phyloP scores from a whole-genome alignment of 2,797 vertebrate genomes.

The Thamnophis elegans region DNA sequence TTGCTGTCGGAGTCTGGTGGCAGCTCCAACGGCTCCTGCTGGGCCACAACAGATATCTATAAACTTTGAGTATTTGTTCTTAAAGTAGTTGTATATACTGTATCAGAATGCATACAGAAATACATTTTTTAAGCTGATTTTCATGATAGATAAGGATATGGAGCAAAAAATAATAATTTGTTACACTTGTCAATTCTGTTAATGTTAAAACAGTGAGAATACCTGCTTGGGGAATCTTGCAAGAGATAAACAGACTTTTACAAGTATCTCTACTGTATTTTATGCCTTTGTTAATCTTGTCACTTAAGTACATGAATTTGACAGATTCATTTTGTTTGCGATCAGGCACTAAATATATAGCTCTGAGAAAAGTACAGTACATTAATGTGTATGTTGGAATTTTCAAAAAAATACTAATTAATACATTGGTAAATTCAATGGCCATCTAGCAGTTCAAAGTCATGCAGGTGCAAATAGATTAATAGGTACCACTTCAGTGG shows the following conservation, averaged over 20 bases:
- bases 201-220: slow-evolving; percentile 7
- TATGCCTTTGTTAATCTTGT: slow-evolving; percentile 22
- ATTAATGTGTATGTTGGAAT: not conserved
- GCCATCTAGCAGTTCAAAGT: not conserved
- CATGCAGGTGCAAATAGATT: not conserved
- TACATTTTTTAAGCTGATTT: slow-evolving; percentile 32
- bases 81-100: not conserved
- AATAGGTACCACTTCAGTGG: not conserved
- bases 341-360: not conserved
- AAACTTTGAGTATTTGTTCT: slow-evolving; percentile 4
- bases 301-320: slow-evolving; percentile 16
- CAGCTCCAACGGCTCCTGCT: too few relatives aligned
- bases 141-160: not conserved
- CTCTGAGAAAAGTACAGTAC: not conserved
- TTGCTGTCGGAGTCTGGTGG: too few relatives aligned
- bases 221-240: slow-evolving; percentile 17
- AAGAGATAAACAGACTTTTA: not conserved
- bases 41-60: not conserved
- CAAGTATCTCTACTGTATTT: slow-evolving; percentile 25
- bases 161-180: slow-evolving; percentile 13
- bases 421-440: not conserved
- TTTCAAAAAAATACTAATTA: not conserved
- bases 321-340: slow-evolving; percentile 22
- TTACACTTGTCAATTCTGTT: slow-evolving; percentile 19
- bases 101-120: not conserved